Base-by-base conservation (phyloP, 2,113 vertebrate species). In the Microcebus jonahi region DNA sequence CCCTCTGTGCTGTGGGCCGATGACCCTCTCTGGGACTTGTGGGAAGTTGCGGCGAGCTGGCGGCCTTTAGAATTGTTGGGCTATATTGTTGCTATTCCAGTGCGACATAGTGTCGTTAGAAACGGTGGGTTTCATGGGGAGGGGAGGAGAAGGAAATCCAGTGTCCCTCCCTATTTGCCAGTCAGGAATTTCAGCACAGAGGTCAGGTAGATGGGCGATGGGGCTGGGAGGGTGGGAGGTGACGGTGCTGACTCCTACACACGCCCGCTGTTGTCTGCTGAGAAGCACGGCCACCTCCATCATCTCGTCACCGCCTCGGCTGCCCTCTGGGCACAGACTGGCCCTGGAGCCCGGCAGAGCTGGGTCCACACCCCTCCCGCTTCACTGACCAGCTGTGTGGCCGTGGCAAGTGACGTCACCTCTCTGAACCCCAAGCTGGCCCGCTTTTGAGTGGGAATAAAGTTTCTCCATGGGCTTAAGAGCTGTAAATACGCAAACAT, bases 231-330 rank as follows among this genome's bases (percentile, higher is more conserved):
- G 81, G 9, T n/a, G 36, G 61, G 55, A 59, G 31, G 53, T 11
- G 14, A 50, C 8, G 75, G 10, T 2, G 20, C 4, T 3, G 2
- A 6, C 21, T 59, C 50, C 18, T 63, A 36, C 76, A 29, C 3
- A 6, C 6, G 3, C 50, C 8, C 25, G 0, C 61, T 50, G 3
- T 1, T 13, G 5, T 29, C 82, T 17, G 0, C 73, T 1, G 48
- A n/a, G 45, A 8, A 18, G n/a, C 8, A 1, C 9, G 11, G 45
- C 65, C 29, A 13, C 61, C 82, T 61, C n/a, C 10, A 1, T 15
- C 29, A 1, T 36, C 53, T 61, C 42, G 0, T n/a, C 6, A 3
- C 29, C 53, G 1, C 42, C 55, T n/a, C 13, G 0, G 3, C 25
- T 31, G 55, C 48, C 63, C 20, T n/a, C 48, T 25, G 83, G 45